Conservation (phyloP, 2,888 invertebrate species). For the Heliconius ethilla region DNA sequence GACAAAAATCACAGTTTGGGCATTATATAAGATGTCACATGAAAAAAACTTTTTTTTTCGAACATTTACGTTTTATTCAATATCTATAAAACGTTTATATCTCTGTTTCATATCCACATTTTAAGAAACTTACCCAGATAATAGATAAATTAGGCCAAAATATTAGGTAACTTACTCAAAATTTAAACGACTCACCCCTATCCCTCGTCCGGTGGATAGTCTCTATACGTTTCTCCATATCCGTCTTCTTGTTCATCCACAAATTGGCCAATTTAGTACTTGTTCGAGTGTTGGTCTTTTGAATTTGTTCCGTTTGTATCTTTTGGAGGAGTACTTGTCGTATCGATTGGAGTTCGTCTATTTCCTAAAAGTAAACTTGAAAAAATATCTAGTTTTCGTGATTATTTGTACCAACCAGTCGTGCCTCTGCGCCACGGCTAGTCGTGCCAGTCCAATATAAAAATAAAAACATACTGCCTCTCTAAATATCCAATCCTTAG, state of each 20-base stretch:
- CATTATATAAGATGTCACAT: too few species aligned
- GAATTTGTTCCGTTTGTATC: slow-evolving; percentile 80
- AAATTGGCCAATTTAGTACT: slow-evolving; percentile 77
- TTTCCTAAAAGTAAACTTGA: slow-evolving; percentile 77
- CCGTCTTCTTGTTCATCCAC: slow-evolving; percentile 76
- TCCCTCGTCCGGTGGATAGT: slow-evolving; percentile 79
- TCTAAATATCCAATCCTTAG: slow-evolving; percentile 91
- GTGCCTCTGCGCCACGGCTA: too few species aligned
- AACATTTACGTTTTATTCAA: too few species aligned
- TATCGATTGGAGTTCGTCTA: slow-evolving; percentile 86
- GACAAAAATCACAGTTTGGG: too few species aligned
- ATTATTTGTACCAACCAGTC: too few species aligned
- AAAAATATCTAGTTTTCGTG: too few species aligned
- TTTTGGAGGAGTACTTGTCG: slow-evolving; percentile 86
- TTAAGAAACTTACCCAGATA: not conserved
- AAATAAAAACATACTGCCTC: slow-evolving; percentile 79
- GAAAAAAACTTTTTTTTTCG: too few species aligned
- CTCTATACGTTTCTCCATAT: slow-evolving; percentile 80
- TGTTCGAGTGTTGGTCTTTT: slow-evolving; percentile 66
- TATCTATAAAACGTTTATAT: too few species aligned
- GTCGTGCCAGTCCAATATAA: too few species aligned
- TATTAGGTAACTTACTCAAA: not conserved
- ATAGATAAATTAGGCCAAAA: not conserved
- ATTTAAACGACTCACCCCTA: slow-evolving; percentile 63
- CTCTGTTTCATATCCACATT: too few species aligned